Evolutionary conservation across 2,888 invertebrate species (phyloP).

Genomic region (Cerceris ruficornis): DNA sequence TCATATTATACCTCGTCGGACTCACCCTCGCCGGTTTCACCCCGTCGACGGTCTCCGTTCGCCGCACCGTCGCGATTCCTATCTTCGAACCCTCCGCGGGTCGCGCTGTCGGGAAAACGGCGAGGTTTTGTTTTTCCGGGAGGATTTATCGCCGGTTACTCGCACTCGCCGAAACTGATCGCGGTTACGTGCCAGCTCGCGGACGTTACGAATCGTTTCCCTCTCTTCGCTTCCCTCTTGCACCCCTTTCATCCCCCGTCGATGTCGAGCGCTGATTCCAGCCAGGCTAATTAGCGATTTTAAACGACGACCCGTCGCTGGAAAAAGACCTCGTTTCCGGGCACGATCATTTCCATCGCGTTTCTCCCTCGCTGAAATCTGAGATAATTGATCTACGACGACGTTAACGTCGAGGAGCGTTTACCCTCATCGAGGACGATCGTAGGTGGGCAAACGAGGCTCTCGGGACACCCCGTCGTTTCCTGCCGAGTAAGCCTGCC

Average conservation of each 20-base stretch:
- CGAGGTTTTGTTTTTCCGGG: slow-evolving; percentile 67
- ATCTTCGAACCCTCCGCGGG: slow-evolving; percentile 23
- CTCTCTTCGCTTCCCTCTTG: slow-evolving; percentile 12
- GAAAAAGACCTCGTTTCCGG: not conserved
- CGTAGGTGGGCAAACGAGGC: slow-evolving; percentile 11
- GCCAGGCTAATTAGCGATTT: slow-evolving; percentile 40
- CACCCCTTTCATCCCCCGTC: slow-evolving; percentile 6
- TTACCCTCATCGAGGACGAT: not conserved
- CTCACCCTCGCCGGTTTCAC: not conserved
- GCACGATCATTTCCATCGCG: no score
- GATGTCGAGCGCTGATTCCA: not conserved
- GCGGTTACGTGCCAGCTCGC: slow-evolving; percentile 59
- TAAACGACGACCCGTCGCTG: slow-evolving; percentile 7
- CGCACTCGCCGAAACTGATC: slow-evolving; percentile 61
- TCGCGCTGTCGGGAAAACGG: slow-evolving; percentile 46
- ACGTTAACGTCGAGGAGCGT: slow-evolving; percentile 2
- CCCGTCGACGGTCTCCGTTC: slow-evolving; percentile 4
- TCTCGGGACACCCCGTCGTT: not conserved
- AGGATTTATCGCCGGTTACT: slow-evolving; percentile 70
- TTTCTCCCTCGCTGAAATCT: not conserved
- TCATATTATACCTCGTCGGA: slow-evolving; percentile 68
- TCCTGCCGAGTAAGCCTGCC: not conserved
- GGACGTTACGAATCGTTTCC: slow-evolving; percentile 25
- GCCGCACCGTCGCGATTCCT: slow-evolving; percentile 12
- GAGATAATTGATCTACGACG: slow-evolving; percentile 5